Conservation (phyloP, 1,140 invertebrate species). For the Brachionus calyciflorus region DNA sequence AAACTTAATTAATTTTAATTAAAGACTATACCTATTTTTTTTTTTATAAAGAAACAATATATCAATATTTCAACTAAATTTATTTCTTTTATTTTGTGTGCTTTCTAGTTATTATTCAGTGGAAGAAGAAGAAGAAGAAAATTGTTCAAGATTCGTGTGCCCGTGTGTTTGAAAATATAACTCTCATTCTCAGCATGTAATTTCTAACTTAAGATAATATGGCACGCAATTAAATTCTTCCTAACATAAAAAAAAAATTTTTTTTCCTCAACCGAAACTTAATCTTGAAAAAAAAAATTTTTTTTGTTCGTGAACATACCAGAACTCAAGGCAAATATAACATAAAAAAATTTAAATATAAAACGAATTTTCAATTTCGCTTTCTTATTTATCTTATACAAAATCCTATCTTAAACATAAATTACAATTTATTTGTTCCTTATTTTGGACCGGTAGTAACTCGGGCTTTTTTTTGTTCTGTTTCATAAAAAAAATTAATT, state of each 20-base stretch:
- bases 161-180: background rate
- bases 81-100: background rate
- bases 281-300: too few relatives aligned
- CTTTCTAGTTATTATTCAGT: too few relatives aligned
- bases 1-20: background rate
- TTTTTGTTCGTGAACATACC: too few relatives aligned
- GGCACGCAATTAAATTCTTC: background rate
- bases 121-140: background rate
- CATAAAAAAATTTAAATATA: constrained; percentile 7
- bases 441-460: background rate
- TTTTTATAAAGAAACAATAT: background rate
- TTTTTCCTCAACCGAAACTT: background rate
- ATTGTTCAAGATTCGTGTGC: background rate
- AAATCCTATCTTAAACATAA: constrained; percentile 40
- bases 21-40: background rate
- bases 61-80: background rate
- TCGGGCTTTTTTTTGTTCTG: too few relatives aligned
- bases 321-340: too few relatives aligned
- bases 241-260: background rate
- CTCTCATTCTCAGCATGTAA: constrained; percentile 11
- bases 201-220: background rate
- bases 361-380: constrained; percentile 3
- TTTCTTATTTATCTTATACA: background rate
- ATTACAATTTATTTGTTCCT: constrained; percentile 39
- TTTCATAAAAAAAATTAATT: too few relatives aligned